These are phyloP conservation scores for Sphinx pinastri DNA, from an alignment of 2,888 invertebrate genomes.

Conservation along the genomic window DNA sequence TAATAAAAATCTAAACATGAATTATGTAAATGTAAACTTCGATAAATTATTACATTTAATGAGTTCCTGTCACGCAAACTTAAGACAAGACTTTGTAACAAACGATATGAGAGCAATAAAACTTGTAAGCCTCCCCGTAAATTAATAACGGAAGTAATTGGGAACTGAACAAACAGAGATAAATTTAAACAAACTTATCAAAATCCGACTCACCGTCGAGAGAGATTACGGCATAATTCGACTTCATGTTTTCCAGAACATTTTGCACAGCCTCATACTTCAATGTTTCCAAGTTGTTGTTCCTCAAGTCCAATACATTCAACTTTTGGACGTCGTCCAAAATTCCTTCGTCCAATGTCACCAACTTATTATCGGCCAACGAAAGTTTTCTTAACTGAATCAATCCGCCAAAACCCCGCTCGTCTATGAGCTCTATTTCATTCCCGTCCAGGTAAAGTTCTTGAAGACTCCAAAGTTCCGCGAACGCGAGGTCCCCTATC, in stretches of 20 bases:
- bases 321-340: constrained; percentile 88
- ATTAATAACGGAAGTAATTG: constrained; percentile 38
- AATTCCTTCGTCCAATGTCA: constrained; percentile 87
- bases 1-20: background rate
- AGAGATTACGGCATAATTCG: constrained; percentile 88
- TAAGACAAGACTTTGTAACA: constrained; percentile 13
- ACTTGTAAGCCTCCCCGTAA: constrained; percentile 30
- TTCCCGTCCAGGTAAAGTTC: constrained; percentile 89
- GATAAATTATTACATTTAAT: constrained; percentile 20
- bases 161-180: constrained; percentile 47
- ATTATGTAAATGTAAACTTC: background rate
- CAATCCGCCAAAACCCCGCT: constrained; percentile 90
- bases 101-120: constrained; percentile 25
- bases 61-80: constrained; percentile 18
- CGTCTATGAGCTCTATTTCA: constrained; percentile 89
- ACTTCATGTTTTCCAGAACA: constrained; percentile 88
- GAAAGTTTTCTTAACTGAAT: constrained; percentile 88
- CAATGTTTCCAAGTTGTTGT: constrained; percentile 90
- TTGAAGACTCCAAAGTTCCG: constrained; percentile 89
- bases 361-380: constrained; percentile 90
- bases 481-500: constrained; percentile 92
- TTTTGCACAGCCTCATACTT: constrained; percentile 89
- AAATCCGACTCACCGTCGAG: constrained; percentile 87
- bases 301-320: constrained; percentile 89
- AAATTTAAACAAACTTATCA: constrained; percentile 52